Percentiles rank a stretch among this genome's conserved stretches.
Evolutionary conservation across 2,888 invertebrate genomes (phyloP).

Genomic region (Teleiodes luculella): DNA sequence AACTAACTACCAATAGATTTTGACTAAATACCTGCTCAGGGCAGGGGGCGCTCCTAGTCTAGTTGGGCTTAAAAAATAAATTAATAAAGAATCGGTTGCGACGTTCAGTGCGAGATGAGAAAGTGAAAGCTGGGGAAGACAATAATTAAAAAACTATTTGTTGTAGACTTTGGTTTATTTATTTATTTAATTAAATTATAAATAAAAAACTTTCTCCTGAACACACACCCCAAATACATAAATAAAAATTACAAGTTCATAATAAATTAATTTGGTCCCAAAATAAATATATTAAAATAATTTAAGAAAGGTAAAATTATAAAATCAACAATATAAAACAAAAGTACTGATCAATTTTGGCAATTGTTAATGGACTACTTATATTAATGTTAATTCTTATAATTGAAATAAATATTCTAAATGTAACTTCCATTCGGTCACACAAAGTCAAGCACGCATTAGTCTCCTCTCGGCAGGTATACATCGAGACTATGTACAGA

Average conservation of each 20-base stretch:
- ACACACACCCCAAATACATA: slow-evolving; percentile 71
- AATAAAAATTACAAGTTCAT: slow-evolving; percentile 61
- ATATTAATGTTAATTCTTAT: slow-evolving; percentile 61
- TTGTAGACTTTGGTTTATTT: slow-evolving; percentile 78
- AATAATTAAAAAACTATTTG: slow-evolving; percentile 66
- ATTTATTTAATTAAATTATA: slow-evolving; percentile 76
- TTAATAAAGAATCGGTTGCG: too few species aligned
- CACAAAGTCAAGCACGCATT: slow-evolving; percentile 49
- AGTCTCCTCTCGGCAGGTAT: slow-evolving; percentile 39
- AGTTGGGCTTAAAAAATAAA: too few species aligned
- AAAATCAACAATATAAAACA: slow-evolving; percentile 65
- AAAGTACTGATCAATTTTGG: slow-evolving; percentile 76
- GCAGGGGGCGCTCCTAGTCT: too few species aligned
- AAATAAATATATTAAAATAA: slow-evolving; percentile 73
- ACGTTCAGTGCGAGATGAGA: too few species aligned
- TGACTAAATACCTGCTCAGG: too few species aligned
- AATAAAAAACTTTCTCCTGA: slow-evolving; percentile 70
- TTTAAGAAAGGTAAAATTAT: slow-evolving; percentile 61
- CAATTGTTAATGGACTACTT: slow-evolving; percentile 73
- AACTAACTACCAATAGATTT: too few species aligned
- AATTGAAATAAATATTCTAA: slow-evolving; percentile 71
- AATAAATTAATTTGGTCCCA: slow-evolving; percentile 79
- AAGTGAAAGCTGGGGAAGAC: too few species aligned
- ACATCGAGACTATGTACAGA: slow-evolving; percentile 50
- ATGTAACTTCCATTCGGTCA: slow-evolving; percentile 60